These are phyloP conservation scores for Mycalesis mineus DNA, from an alignment of 2,888 invertebrate species.

Conservation along the genomic window DNA sequence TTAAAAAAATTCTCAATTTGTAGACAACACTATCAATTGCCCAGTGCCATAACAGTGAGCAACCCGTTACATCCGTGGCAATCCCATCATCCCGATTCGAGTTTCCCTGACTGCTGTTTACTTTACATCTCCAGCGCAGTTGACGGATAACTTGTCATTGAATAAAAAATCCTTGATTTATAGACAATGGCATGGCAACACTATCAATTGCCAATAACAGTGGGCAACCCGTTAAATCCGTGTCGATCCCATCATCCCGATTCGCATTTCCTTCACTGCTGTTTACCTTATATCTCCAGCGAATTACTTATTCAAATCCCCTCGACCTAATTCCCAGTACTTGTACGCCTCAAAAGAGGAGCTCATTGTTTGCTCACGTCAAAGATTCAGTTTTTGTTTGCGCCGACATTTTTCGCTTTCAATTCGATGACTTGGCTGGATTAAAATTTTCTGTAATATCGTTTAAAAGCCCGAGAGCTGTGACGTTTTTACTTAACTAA, in stretches of 20 bases:
- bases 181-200: constrained; percentile 28
- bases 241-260: constrained; percentile 43
- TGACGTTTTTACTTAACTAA: no score
- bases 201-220: constrained; percentile 40
- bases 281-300: constrained; percentile 47
- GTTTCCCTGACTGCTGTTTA: no score
- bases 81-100: no score
- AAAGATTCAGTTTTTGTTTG: constrained; percentile 19
- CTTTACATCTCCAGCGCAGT: no score
- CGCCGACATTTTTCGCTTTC: constrained; percentile 22
- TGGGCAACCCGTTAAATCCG: constrained; percentile 40
- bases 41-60: constrained; percentile 44
- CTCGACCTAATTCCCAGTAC: constrained; percentile 41
- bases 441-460: constrained; percentile 13
- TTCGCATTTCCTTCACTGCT: constrained; percentile 36
- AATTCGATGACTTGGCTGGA: constrained; percentile 15
- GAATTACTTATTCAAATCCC: constrained; percentile 56
- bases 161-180: no score
- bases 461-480: not conserved
- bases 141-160: no score
- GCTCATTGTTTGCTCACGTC: constrained; percentile 28
- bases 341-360: constrained; percentile 26
- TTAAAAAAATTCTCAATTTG: no score
- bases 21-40: constrained; percentile 34
- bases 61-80: constrained; percentile 39